phyloP scores from a whole-genome alignment of 2,888 invertebrate species.

The Morpho deidamia region DNA sequence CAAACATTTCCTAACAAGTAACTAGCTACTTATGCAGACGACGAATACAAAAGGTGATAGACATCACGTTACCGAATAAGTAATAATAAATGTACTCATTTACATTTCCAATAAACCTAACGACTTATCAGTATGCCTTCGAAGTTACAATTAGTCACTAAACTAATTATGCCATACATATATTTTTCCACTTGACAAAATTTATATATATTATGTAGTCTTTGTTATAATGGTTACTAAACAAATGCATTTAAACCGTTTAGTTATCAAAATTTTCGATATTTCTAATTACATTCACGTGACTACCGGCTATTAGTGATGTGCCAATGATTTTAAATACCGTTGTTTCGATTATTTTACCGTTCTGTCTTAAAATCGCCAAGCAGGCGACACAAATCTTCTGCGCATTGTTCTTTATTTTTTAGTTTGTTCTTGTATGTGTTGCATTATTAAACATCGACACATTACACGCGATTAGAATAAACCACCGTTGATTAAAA shows the following conservation, averaged over 20 bases:
- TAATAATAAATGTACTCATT: conserved; percentile 19
- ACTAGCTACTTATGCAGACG: conserved; percentile 3
- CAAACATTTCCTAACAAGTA: conserved; percentile 8
- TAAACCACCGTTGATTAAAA: conserved; percentile 35
- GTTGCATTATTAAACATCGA: conserved; percentile 32
- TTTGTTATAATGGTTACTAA: no score
- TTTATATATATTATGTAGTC: no score
- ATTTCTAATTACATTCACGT: conserved; percentile 11
- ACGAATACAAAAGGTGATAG: conserved; percentile 16
- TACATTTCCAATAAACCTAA: conserved; percentile 12
- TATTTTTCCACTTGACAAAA: no score
- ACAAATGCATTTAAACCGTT: no score
- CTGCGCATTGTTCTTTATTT: conserved; percentile 4
- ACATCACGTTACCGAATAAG: conserved; percentile 18
- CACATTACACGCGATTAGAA: conserved; percentile 56
- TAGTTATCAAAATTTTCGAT: not conserved
- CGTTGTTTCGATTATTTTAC: conserved; percentile 13
- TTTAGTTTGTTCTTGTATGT: no score
- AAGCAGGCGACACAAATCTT: not conserved
- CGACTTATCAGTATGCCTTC: not conserved
- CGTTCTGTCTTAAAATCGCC: conserved; percentile 16
- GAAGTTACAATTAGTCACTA: not conserved
- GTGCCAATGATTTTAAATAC: conserved; percentile 16
- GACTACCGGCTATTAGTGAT: conserved; percentile 18
- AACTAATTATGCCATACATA: not conserved